Conservation (phyloP, 1,140 invertebrate species). For the Ceratitis capitata region DNA sequence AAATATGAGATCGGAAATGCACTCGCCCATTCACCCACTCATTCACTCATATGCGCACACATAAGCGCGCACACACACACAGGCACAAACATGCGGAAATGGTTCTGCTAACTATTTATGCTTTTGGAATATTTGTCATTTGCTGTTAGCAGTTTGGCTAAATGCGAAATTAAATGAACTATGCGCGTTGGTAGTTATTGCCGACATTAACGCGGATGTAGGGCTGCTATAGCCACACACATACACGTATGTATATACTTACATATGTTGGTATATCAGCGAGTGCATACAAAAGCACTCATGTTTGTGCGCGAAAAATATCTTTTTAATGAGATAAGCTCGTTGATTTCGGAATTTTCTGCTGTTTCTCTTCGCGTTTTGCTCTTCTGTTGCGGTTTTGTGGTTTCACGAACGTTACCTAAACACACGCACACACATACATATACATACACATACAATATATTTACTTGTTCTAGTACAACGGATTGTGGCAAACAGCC, state of each 20-base stretch:
- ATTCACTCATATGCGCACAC: not conserved
- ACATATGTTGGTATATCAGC: not conserved
- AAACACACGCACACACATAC: not conserved
- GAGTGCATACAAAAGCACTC: not conserved
- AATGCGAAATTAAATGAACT: slow-evolving; percentile 33
- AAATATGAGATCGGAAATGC: too few relatives aligned
- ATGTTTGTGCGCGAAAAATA: not conserved
- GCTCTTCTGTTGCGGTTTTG: slow-evolving; percentile 22
- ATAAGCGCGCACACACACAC: not conserved
- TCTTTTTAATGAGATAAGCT: slow-evolving; percentile 36
- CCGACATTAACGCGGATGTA: not conserved
- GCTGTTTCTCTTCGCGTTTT: not conserved
- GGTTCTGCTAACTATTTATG: not conserved
- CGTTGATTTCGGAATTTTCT: slow-evolving; percentile 27
- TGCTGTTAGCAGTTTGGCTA: slow-evolving; percentile 17
- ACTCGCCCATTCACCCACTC: too few relatives aligned
- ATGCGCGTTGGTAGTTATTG: slow-evolving; percentile 4
- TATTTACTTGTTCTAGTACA: not conserved
- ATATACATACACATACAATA: not conserved
- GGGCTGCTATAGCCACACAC: not conserved
- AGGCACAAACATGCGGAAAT: not conserved
- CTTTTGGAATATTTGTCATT: slow-evolving; percentile 20
- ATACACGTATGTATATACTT: not conserved
- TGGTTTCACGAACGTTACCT: not conserved
- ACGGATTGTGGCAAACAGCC: not conserved